Base-by-base conservation (phyloP, 2,888 invertebrate genomes). In the Pedicia rivosa region DNA sequence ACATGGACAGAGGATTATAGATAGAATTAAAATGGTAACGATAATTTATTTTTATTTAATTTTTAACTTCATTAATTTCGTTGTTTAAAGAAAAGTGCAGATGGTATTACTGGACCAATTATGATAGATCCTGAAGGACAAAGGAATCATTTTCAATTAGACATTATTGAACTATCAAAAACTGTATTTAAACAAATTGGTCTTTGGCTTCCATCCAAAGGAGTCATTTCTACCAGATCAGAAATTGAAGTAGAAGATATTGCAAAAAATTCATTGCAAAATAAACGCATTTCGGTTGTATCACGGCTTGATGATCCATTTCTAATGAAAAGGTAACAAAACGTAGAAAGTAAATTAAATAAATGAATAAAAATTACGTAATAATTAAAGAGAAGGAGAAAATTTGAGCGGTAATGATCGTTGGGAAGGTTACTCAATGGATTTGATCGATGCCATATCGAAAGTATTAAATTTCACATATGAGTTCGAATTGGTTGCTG, bases 391-490 rank as follows among this genome's bases (percentile, higher is more conserved):
- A 43, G 70, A 71, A 16, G 74, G 74, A 8, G 66, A 70, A 54
- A 52, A 62, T 2, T 51, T 70, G 12, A 67, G 65, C 37, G 87
- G 82, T 4, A 87, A 84, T 51, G 79, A 75, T 45, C 68, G 77
- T 34, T 90, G 71, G 52, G 83, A 87, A 57, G 91, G 92, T 2
- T 97, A 88, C 56, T 80, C 87, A 2, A 74, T 92, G 50, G 95
- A 97, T 59, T 64, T 97, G 14, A 80, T 97, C 48, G 66, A 78
- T 35, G 78, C 78, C 53, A 74, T 97, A 41, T 70, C 91, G 10
- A 70, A 72, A 45, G 56, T 68, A 1, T 54, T 78, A 44, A 66
- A 72, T 40, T 74, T 86, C 46, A 74, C 73, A 46, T 84, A 75
- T 50, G 69, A 68, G 47, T 72, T 86, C 45, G 70, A 75, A 51